A percentile compares a stretch with the other conserved stretches of the same genome.
phyloP scores from a whole-genome alignment of 2,113 vertebrate species.

The Brachyhypopomus gauderio region DNA sequence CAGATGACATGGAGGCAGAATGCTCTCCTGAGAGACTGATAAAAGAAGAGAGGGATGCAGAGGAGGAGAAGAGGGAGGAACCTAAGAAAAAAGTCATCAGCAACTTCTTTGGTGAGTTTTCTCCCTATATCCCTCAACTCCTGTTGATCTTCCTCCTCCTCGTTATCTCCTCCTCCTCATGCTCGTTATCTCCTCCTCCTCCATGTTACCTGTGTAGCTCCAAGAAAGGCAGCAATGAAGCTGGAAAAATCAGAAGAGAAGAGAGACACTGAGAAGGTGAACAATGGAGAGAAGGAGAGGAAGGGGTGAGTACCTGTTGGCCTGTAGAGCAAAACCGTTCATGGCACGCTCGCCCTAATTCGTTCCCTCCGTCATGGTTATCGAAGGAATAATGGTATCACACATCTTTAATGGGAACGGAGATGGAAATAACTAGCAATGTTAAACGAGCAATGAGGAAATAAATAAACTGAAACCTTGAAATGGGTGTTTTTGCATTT shows the following conservation, averaged over 20 bases:
- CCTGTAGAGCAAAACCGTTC: too few relatives aligned
- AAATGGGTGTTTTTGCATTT: not conserved
- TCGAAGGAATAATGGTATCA: too few relatives aligned
- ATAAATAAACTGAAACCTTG: not conserved
- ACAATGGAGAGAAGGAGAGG: slow-evolving; percentile 3
- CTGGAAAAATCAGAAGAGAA: slow-evolving; percentile 60
- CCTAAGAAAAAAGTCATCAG: slow-evolving; percentile 71
- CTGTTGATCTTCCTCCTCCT: too few relatives aligned
- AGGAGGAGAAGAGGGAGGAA: slow-evolving; percentile 59
- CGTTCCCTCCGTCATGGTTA: too few relatives aligned
- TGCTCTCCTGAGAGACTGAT: slow-evolving; percentile 59
- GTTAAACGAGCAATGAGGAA: not conserved
- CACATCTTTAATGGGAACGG: too few relatives aligned
- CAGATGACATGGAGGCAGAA: slow-evolving; percentile 26
- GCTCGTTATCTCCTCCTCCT: too few relatives aligned
- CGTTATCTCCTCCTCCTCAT: too few relatives aligned
- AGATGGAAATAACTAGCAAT: not conserved
- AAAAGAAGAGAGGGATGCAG: slow-evolving; percentile 49
- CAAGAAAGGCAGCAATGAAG: slow-evolving; percentile 75
- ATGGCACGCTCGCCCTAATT: too few relatives aligned
- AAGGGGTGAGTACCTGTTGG: slow-evolving; percentile 56
- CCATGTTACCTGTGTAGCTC: slow-evolving; percentile 65
- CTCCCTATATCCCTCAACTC: not conserved
- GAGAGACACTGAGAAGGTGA: slow-evolving; percentile 47
- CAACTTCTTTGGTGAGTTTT: slow-evolving; percentile 83